Conservation (phyloP, 1,140 invertebrate genomes). For the Lethocerus indicus region DNA sequence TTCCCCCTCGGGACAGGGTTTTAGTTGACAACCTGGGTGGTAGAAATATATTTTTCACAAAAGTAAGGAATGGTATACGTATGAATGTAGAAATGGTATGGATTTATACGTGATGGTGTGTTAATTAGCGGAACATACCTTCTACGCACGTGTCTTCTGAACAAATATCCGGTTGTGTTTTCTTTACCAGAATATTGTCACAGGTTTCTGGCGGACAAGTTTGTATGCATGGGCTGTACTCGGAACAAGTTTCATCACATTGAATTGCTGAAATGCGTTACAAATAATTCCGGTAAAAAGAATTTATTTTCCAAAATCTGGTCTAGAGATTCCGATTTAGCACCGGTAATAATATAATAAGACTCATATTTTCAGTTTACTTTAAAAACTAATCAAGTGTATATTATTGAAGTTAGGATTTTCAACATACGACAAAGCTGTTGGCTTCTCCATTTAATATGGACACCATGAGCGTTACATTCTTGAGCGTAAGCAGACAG, state of each 20-base stretch:
- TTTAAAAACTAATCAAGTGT: not conserved
- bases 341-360: not conserved
- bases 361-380: not conserved
- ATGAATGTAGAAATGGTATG: no score
- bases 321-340: not conserved
- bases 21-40: slow-evolving; percentile 40
- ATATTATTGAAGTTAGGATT: no score
- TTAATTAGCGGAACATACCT: slow-evolving; percentile 34
- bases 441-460: slow-evolving; percentile 63
- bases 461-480: slow-evolving; percentile 50
- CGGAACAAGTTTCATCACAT: slow-evolving; percentile 59
- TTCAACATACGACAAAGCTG: slow-evolving; percentile 70
- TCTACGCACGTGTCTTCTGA: slow-evolving; percentile 58
- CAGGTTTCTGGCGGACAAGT: slow-evolving; percentile 69
- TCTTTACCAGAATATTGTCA: slow-evolving; percentile 36
- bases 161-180: slow-evolving; percentile 35
- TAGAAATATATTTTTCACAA: no score
- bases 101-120: no score
- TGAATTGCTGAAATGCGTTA: slow-evolving; percentile 51
- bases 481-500: slow-evolving; percentile 69
- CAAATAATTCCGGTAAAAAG: no score
- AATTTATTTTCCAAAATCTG: no score
- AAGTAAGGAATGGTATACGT: no score
- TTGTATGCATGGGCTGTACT: slow-evolving; percentile 63
- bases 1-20: slow-evolving; percentile 47